Conservation (phyloP, 1,140 invertebrate species). For the Drosophila nigromelanica region DNA sequence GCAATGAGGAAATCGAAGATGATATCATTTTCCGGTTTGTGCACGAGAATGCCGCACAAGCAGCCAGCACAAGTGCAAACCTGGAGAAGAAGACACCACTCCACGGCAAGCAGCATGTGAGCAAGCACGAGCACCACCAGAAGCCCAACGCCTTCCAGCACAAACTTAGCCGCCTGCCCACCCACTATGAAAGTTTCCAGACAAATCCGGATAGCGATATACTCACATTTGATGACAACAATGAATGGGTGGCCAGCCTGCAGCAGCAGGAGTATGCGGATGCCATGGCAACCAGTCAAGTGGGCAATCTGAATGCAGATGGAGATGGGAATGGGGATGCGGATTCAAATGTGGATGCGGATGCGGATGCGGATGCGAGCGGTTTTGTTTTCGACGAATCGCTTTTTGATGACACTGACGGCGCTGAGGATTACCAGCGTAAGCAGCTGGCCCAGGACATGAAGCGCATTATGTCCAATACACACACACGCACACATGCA, state of each 20-base stretch:
- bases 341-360: conserved; percentile 22
- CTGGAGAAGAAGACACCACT: conserved; percentile 13
- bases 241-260: conserved; percentile 63
- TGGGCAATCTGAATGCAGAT: not conserved
- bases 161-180: conserved; percentile 72
- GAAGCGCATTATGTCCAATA: conserved; percentile 82
- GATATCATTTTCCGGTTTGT: conserved; percentile 76
- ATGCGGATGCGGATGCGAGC: conserved; percentile 39
- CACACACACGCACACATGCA: conserved; percentile 40
- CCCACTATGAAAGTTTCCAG: conserved; percentile 81
- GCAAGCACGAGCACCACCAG: conserved; percentile 62
- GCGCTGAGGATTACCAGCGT: conserved; percentile 74
- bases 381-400: conserved; percentile 74
- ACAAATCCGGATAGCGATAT: conserved; percentile 78
- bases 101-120: conserved; percentile 45
- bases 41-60: conserved; percentile 43
- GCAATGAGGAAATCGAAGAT: conserved; percentile 75
- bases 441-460: conserved; percentile 81
- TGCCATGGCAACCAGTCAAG: conserved; percentile 48
- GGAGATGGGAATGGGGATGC: not conserved
- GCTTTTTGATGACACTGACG: conserved; percentile 65
- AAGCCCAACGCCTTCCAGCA: conserved; percentile 61
- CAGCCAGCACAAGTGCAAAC: not conserved
- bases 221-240: conserved; percentile 72
- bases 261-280: conserved; percentile 69